Evolutionary conservation across 92 coral and sea anemone genomes (phyloP).

Genomic region (Siderastrea radians): DNA sequence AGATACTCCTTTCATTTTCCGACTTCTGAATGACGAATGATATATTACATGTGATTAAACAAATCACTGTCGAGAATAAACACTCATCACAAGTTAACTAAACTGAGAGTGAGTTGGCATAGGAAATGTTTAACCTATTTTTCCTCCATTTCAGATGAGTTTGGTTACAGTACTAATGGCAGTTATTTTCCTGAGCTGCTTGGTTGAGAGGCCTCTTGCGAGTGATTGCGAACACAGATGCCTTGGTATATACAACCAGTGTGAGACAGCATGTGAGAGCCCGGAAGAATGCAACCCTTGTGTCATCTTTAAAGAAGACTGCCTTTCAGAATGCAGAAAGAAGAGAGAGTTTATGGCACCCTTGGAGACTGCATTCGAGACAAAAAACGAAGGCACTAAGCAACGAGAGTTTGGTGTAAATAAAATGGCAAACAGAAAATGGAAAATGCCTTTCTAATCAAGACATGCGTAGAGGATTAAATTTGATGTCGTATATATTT

Average conservation of each 20-base stretch:
- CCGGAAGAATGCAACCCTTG: not conserved
- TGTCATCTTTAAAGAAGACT: accelerated
- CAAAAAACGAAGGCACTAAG: not conserved
- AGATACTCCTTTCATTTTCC: too few species aligned
- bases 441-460: not conserved
- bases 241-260: not conserved
- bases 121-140: not conserved
- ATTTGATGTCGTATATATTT: not conserved
- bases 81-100: too few species aligned
- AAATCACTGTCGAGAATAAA: too few species aligned
- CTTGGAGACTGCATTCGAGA: not conserved
- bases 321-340: not conserved
- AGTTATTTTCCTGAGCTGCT: not conserved
- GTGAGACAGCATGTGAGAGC: not conserved
- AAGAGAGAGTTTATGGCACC: slow-evolving; percentile 18
- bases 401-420: not conserved
- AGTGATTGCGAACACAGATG: not conserved
- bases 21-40: too few species aligned
- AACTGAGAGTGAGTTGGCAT: too few species aligned
- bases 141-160: slow-evolving; percentile 8
- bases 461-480: not conserved
- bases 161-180: slow-evolving; percentile 15
- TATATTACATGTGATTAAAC: too few species aligned
- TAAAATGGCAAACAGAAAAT: not conserved
- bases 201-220: not conserved